Percentiles rank a stretch among this genome's conserved stretches.
phyloP scores from a whole-genome alignment of 2,888 invertebrate genomes.

The Pseudoips prasinana region DNA sequence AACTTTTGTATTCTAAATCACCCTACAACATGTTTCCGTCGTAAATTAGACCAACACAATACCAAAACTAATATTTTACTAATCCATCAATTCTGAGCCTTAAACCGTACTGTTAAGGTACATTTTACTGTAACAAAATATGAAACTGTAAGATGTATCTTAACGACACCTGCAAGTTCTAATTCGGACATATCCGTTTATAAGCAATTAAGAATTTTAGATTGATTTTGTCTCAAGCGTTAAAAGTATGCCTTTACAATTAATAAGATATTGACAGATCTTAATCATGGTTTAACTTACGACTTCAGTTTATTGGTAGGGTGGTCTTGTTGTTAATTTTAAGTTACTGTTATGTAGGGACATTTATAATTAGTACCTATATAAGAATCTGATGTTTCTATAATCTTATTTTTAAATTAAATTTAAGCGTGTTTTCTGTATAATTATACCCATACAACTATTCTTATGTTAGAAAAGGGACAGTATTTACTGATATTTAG shows the following conservation, averaged over 20 bases:
- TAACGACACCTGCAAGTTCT: too few species aligned
- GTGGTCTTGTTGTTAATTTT: conserved; percentile 12
- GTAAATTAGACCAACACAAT: conserved; percentile 9
- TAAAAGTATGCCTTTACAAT: too few species aligned
- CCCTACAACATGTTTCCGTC: conserved; percentile 4
- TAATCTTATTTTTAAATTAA: background rate
- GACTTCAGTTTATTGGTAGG: background rate
- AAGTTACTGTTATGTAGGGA: conserved; percentile 23
- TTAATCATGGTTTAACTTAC: too few species aligned
- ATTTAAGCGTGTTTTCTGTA: background rate
- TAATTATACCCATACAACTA: background rate
- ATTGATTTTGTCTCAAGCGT: too few species aligned
- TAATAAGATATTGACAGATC: too few species aligned
- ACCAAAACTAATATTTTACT: too few species aligned
- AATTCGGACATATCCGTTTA: too few species aligned
- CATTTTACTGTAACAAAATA: too few species aligned
- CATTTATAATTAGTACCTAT: conserved; percentile 30
- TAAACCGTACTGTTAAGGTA: too few species aligned
- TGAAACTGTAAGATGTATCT: too few species aligned
- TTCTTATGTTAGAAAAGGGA: background rate
- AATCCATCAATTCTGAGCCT: too few species aligned
- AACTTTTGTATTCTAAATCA: conserved; percentile 24
- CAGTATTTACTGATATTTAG: background rate
- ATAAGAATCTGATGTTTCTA: background rate
- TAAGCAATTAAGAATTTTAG: too few species aligned